Evolutionary conservation across 2,797 vertebrate species (phyloP).

Genomic region (Enteromius viviparus): DNA sequence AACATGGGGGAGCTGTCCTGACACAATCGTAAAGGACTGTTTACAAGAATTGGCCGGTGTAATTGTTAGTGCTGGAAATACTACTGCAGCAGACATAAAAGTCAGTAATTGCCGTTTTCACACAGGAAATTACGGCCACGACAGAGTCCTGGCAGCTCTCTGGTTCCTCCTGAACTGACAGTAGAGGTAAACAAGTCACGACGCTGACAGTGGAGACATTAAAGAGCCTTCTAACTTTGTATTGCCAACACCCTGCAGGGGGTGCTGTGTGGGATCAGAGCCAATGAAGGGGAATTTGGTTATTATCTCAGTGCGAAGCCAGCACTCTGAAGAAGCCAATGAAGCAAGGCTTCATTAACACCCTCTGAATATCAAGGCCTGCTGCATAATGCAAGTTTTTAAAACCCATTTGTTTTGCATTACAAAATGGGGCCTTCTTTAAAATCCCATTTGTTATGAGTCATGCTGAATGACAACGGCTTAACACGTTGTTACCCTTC

Average conservation of each 20-base stretch:
- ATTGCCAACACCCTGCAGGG: constrained; percentile 35
- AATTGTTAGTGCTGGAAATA: constrained; percentile 60
- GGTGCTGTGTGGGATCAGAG: constrained; percentile 18
- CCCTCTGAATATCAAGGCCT: constrained; percentile 22
- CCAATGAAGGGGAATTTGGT: constrained; percentile 29
- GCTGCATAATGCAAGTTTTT: constrained; percentile 36
- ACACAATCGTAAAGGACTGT: constrained; percentile 61
- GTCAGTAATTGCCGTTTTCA: constrained; percentile 74
- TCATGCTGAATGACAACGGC: constrained; percentile 35
- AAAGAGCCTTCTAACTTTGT: constrained; percentile 42
- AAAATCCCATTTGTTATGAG: constrained; percentile 41
- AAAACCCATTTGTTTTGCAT: constrained; percentile 49
- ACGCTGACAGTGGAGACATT: constrained; percentile 44
- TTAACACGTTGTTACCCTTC: constrained; percentile 25
- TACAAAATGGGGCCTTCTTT: constrained; percentile 32
- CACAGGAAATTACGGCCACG: constrained; percentile 73
- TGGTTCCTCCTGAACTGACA: constrained; percentile 60
- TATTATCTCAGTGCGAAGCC: constrained; percentile 49
- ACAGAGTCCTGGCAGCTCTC: constrained; percentile 58
- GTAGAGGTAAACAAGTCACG: constrained; percentile 60
- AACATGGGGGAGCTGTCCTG: constrained; percentile 32
- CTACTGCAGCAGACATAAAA: constrained; percentile 56
- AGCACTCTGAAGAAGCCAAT: constrained; percentile 27
- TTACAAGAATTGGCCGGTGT: constrained; percentile 57
- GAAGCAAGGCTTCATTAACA: constrained; percentile 44